Evolutionary conservation across 2,797 vertebrate genomes (phyloP).

Genomic region (Platalea minor): DNA sequence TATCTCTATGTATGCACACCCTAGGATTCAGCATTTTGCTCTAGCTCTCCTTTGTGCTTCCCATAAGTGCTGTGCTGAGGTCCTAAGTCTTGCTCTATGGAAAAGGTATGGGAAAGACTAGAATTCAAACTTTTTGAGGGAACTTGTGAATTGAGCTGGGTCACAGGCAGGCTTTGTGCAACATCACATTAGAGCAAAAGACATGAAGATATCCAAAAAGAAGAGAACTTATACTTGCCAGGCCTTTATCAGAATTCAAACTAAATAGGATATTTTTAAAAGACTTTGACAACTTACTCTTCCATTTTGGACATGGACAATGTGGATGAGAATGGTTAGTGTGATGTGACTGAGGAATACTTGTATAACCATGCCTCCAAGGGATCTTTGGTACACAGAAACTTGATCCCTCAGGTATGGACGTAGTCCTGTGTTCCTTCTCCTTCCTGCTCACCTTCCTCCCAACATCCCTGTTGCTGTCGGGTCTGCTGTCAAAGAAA

Average conservation of each 20-base stretch:
- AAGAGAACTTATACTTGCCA: background rate
- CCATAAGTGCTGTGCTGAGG: background rate
- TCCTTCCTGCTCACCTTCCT: background rate
- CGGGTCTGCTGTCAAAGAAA: background rate
- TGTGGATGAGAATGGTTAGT: background rate
- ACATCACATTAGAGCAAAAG: background rate
- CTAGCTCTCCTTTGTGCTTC: background rate
- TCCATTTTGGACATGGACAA: background rate
- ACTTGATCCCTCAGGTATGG: background rate
- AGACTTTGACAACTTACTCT: background rate
- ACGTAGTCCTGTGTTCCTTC: background rate
- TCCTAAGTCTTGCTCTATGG: background rate
- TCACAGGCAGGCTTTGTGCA: background rate
- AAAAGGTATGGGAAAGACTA: background rate
- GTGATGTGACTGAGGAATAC: background rate
- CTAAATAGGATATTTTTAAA: background rate
- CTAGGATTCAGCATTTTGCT: background rate
- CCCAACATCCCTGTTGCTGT: rapidly evolving
- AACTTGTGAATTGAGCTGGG: background rate
- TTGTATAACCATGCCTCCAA: background rate
- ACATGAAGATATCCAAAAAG: background rate
- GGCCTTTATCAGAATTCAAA: background rate
- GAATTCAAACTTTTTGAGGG: background rate
- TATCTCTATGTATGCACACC: background rate
- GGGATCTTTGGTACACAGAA: background rate